Conservation (phyloP, 2,797 vertebrate species). For the Rhinichthys osculus region DNA sequence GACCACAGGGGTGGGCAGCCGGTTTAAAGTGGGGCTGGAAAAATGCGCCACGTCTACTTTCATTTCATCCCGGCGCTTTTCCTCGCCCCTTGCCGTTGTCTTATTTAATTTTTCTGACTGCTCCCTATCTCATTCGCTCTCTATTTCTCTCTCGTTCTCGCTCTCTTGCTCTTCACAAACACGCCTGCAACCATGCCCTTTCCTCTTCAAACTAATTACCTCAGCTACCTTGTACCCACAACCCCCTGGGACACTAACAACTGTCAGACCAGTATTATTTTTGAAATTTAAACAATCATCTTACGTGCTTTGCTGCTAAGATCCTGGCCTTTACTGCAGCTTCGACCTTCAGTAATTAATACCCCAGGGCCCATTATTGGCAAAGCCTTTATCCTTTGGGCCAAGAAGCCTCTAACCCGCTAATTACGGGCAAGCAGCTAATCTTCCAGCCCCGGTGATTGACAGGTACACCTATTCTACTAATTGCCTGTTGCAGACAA, state of each 20-base stretch:
- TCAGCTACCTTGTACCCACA: conserved; percentile 82
- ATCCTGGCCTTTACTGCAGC: conserved; percentile 84
- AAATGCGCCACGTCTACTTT: conserved; percentile 59
- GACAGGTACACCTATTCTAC: conserved; percentile 85
- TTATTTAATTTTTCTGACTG: conserved; percentile 49
- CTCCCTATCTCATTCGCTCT: conserved; percentile 46
- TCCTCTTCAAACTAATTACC: conserved; percentile 89
- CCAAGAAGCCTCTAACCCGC: conserved; percentile 83
- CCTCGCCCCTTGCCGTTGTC: conserved; percentile 25
- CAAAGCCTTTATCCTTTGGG: conserved; percentile 86
- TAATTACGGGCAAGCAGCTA: conserved; percentile 86
- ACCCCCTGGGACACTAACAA: conserved; percentile 79
- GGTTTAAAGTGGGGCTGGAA: conserved; percentile 53
- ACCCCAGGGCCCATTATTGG: conserved; percentile 86
- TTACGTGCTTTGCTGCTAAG: conserved; percentile 83
- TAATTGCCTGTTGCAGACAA: conserved; percentile 89
- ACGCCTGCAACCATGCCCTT: conserved; percentile 84
- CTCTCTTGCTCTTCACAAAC: conserved; percentile 75
- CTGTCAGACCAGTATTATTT: conserved; percentile 88
- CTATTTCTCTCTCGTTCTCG: conserved; percentile 44
- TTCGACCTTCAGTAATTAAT: conserved; percentile 90
- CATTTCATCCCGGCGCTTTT: conserved; percentile 25
- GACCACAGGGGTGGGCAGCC: conserved; percentile 43
- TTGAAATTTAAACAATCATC: conserved; percentile 90
- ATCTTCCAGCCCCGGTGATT: conserved; percentile 81